Conservation (phyloP, 37 sponge, comb jelly and placozoan genomes). For the Hexactinellida sp. region DNA sequence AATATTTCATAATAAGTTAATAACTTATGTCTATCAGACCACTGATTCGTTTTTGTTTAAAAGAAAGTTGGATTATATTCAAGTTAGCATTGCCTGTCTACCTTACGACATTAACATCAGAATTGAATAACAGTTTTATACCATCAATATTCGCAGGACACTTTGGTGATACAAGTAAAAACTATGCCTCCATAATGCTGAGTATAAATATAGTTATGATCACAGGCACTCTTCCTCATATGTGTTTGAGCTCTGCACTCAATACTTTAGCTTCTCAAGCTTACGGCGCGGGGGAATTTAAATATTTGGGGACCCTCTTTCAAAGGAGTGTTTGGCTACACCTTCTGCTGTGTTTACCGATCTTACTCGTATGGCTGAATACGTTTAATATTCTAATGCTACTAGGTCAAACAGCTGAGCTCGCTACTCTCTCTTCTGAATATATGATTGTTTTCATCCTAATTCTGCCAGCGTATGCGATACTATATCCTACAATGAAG, state of each 20-base stretch:
- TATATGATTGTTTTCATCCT: neutral
- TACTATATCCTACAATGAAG: too few species aligned
- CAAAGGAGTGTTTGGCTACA: neutral
- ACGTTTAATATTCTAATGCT: neutral
- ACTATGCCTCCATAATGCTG: neutral
- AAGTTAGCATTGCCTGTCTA: neutral
- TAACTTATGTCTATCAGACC: too few species aligned
- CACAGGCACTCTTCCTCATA: neutral
- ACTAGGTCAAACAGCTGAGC: neutral
- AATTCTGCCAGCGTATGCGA: neutral
- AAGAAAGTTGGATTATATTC: neutral
- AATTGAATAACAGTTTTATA: neutral
- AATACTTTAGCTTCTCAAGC: neutral
- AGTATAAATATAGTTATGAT: neutral
- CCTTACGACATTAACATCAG: neutral
- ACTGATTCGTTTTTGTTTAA: too few species aligned
- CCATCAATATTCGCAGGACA: neutral
- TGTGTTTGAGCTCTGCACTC: neutral
- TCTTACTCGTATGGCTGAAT: neutral
- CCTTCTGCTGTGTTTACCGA: neutral
- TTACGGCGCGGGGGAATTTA: neutral
- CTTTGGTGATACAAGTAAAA: neutral
- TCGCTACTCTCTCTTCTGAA: neutral
- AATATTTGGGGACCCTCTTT: neutral
- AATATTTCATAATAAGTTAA: too few species aligned